Evolutionary conservation across 2,797 vertebrate species (phyloP), one percentile per base, ranked within the genome.

Genomic region (Alectoris magna): DNA sequence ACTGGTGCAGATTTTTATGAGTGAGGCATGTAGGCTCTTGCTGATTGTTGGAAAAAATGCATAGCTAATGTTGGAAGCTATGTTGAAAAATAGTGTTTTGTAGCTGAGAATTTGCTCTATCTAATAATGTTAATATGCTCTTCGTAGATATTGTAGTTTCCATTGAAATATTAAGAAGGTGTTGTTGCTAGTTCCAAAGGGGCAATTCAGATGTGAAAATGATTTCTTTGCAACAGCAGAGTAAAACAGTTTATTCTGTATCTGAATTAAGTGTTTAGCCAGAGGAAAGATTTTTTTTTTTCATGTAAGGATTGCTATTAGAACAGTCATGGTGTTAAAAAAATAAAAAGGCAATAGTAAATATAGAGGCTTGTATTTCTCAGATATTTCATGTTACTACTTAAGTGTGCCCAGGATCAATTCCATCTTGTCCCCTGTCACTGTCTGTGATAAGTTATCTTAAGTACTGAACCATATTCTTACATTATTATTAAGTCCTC

Each of bases 311-410:
- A 71, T 29, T 71, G 4, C 5, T 74, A 44, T 63, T 75, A 80
- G 34, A 62, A 2, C 8, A 71, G 43, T 67, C 19, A 60, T 8
- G 56, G 7, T 18, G 11, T 31, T n/a, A 21, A 53, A 53, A 34
- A 16, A 11, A 10, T 8, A 23, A 14, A 34, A 44, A 10, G 14
- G 15, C 34, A 0, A 1, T 63, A 8, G 0, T 34, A 75, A 69
- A 80, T 79, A 31, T 6, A 78, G 7, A 87, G 10, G 6, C 3
- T 67, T 86, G 5, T 29, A 29, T 44, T 91, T 74, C 66, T 55
- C 70, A 75, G 5, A 8, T 59, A 72, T 84, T 86, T 81, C 7
- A 6, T 36, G 8, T 83, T 75, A 44, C 18, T 34, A 49, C 13
- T 22, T 84, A 44, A 53, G 64, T 84, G 16, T 14, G 77, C 13